Percentiles rank a stretch among this genome's conserved stretches.
phyloP scores from a whole-genome alignment of 2,797 vertebrate genomes.

The Schizopygopsis malacanthus region DNA sequence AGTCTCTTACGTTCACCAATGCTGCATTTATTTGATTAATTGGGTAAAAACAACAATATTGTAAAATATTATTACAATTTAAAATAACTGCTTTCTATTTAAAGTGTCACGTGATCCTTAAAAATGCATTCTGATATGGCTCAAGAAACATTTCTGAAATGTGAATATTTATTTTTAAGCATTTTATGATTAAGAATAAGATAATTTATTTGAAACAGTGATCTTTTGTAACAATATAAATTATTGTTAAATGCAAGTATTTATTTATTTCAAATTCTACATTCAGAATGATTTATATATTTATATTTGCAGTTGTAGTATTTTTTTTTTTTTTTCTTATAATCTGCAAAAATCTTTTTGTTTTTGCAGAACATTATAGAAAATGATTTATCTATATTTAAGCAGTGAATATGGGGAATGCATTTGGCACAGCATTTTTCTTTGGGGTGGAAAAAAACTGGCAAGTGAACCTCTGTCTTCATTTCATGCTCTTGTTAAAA shows the following conservation, averaged over 20 bases:
- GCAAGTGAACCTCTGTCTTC: constrained; percentile 18
- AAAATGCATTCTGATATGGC: too few species aligned
- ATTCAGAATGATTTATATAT: background rate
- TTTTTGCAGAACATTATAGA: background rate
- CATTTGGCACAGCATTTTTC: background rate
- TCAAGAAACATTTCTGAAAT: too few species aligned
- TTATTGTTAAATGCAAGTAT: background rate
- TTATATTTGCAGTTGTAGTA: background rate
- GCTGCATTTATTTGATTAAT: too few species aligned
- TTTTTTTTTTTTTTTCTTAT: background rate
- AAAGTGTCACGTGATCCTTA: too few species aligned
- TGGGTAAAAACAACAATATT: too few species aligned
- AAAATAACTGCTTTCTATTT: too few species aligned
- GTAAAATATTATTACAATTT: too few species aligned
- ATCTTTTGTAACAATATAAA: background rate
- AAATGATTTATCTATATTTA: background rate
- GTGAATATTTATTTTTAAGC: too few species aligned
- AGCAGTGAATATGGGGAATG: constrained; percentile 6
- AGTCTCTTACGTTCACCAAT: too few species aligned
- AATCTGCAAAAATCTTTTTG: background rate
- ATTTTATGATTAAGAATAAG: too few species aligned
- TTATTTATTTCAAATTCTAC: background rate
- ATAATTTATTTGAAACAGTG: too few species aligned
- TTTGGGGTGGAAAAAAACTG: background rate
- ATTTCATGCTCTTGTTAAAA: constrained; percentile 58